These are phyloP conservation scores for Nemoura dubitans DNA, from an alignment of 2,888 invertebrate genomes.

Conservation along the genomic window DNA sequence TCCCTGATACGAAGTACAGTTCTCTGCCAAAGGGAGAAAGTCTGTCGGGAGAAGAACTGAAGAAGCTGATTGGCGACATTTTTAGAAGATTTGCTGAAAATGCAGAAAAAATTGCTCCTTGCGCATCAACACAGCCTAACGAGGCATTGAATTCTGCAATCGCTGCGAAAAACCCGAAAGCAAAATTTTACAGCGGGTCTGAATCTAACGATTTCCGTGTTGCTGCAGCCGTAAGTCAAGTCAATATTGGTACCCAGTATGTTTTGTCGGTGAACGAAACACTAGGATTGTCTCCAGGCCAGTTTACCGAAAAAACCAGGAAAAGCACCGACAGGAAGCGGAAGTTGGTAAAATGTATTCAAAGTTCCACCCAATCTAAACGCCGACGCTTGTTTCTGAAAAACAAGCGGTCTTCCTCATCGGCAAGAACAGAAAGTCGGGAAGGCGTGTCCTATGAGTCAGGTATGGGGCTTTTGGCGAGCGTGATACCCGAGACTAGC, in stretches of 20 bases:
- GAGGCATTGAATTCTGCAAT: constrained; percentile 27
- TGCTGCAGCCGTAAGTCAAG: constrained; percentile 24
- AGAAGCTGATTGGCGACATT: background rate
- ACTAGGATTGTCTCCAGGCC: constrained; percentile 15
- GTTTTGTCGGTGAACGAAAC: constrained; percentile 13
- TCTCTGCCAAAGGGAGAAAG: no score
- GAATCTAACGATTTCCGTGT: constrained; percentile 27
- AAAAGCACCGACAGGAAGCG: background rate
- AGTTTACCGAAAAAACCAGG: background rate
- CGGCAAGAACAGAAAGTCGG: background rate
- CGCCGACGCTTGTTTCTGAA: constrained; percentile 15
- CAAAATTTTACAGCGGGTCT: no score
- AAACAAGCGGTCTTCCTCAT: background rate
- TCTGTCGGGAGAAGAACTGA: no score
- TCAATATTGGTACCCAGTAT: constrained; percentile 16
- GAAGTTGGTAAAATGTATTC: background rate
- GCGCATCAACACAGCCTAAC: constrained; percentile 29
- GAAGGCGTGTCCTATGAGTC: constrained; percentile 27
- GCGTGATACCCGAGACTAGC: background rate
- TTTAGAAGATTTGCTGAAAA: constrained; percentile 25
- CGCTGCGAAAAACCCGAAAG: no score
- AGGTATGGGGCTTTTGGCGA: background rate
- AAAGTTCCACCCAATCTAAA: constrained; percentile 7
- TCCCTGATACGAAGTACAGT: no score
- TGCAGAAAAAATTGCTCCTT: constrained; percentile 21